Evolutionary conservation across 2,888 invertebrate genomes (phyloP), one percentile per base, ranked within the genome.

Genomic region (Ormyrus nitidulus): DNA sequence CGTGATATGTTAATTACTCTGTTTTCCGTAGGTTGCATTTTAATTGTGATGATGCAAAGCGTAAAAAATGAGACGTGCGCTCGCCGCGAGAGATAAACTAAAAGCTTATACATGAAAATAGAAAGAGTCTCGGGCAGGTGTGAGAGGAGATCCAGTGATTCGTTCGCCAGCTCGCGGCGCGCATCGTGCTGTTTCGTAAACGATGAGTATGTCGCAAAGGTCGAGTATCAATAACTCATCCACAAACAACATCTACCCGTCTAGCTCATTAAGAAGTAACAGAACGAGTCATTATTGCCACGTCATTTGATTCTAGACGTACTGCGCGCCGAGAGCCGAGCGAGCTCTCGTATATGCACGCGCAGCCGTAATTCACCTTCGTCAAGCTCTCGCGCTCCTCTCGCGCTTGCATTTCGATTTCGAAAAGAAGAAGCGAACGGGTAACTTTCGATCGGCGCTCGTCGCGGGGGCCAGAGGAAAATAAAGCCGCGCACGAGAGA

Each of bases 171-270:
- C 7, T 7, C 54, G 53, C 46, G 9, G 53, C 46, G 9, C 34
- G 10, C 56, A 49, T 34, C 34, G 34, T 58, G 56, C 34, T 54
- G 71, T 76, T 80, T 80, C 72, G 80, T 77, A 80, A 80, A 76
- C 72, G 72, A 77, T 49, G 71, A 72, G 72, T 65, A 10, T 74
- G 81, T 81, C 81, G 77, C 73, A 77, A 81, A 73, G 77, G 77
- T 77, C 70, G 69, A 73, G 77, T 81, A 81, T 81, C 81, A 70
- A 81, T 81, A 81, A 77, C 76, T 80, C 80, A 80, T 77, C 66
- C 76, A 72, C 80, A 72, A 80, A 80, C 76, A 76, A 77, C 68
- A 80, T 74, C 69, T 70, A 58, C 34, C 68, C 72, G 72, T 80
- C 76, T 76, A 77, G 80, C 80, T 80, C 80, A 77, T 80, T 77